These are phyloP conservation scores for Xylophagus ater DNA, from an alignment of 2,888 invertebrate genomes.

Conservation along the genomic window DNA sequence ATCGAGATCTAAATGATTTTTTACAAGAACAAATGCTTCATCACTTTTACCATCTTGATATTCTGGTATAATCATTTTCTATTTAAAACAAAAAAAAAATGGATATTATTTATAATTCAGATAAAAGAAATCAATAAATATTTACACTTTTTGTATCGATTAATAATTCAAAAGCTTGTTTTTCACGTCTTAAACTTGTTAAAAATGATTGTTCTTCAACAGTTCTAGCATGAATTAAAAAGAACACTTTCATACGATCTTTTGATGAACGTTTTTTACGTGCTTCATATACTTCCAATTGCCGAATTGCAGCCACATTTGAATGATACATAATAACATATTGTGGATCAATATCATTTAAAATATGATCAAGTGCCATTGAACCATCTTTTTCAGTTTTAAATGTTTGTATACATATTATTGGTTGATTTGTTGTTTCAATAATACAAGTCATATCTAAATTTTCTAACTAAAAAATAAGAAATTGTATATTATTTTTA, in stretches of 20 bases:
- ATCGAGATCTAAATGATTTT: conserved; percentile 25
- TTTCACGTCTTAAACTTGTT: conserved; percentile 80
- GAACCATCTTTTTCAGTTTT: conserved; percentile 57
- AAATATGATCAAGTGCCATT: conserved; percentile 57
- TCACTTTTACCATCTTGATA: conserved; percentile 81
- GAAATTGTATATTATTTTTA: too few relatives aligned
- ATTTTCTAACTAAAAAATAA: conserved; percentile 47
- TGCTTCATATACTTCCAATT: conserved; percentile 76
- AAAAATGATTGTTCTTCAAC: conserved; percentile 96
- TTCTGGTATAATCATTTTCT: conserved; percentile 78
- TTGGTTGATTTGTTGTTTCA: conserved; percentile 49
- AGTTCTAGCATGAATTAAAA: conserved; percentile 81
- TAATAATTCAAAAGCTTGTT: conserved; percentile 84
- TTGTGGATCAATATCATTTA: conserved; percentile 59
- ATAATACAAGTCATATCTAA: conserved; percentile 52
- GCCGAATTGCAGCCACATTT: conserved; percentile 76
- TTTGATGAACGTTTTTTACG: conserved; percentile 42
- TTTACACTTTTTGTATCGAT: conserved; percentile 85
- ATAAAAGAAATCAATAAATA: background rate
- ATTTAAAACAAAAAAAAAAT: conserved; percentile 12
- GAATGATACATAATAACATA: conserved; percentile 85
- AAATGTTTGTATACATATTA: conserved; percentile 66
- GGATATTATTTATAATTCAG: background rate
- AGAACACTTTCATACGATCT: conserved; percentile 62
- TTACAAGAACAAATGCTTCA: conserved; percentile 41